A percentile compares a stretch with the other conserved stretches of the same genome.
These are phyloP conservation scores for Megalurothrips usitatus DNA, from an alignment of 2,888 invertebrate species.

Conservation along the genomic window DNA sequence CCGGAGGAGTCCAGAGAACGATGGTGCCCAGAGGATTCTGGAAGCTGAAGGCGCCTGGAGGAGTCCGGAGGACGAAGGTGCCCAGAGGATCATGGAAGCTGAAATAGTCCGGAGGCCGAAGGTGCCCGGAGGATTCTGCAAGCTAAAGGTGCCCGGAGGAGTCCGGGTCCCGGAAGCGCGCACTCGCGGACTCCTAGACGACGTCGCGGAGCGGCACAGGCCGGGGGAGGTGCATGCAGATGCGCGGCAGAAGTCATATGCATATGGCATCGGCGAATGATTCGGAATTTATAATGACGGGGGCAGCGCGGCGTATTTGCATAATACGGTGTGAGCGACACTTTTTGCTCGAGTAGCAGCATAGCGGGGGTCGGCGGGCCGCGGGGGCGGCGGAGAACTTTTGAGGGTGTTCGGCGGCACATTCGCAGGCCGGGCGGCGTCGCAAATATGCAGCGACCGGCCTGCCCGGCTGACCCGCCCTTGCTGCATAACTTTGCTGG, in stretches of 20 bases:
- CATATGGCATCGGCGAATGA: conserved; percentile 26
- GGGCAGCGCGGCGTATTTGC: neutral
- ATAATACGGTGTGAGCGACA: conserved; percentile 24
- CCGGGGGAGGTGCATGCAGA: neutral
- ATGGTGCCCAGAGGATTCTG: too few relatives aligned
- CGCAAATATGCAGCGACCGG: too few relatives aligned
- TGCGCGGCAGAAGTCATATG: conserved; percentile 24
- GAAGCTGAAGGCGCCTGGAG: too few relatives aligned
- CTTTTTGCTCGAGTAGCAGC: conserved; percentile 10
- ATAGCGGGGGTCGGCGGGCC: neutral
- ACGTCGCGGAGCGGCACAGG: neutral
- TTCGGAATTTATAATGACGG: conserved; percentile 21
- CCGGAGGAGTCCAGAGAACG: too few relatives aligned
- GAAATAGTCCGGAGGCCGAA: too few relatives aligned
- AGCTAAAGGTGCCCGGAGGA: too few relatives aligned
- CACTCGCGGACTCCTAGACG: neutral
- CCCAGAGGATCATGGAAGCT: too few relatives aligned
- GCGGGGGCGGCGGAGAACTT: conserved; percentile 7
- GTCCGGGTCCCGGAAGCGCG: too few relatives aligned
- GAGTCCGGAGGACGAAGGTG: too few relatives aligned
- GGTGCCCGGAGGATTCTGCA: too few relatives aligned
- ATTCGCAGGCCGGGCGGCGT: neutral
- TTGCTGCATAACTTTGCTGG: neutral
- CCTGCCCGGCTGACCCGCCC: too few relatives aligned
- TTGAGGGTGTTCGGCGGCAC: conserved; percentile 6